These are phyloP conservation scores for Prenolepis imparis DNA, from an alignment of 2,888 invertebrate genomes.

Conservation along the genomic window DNA sequence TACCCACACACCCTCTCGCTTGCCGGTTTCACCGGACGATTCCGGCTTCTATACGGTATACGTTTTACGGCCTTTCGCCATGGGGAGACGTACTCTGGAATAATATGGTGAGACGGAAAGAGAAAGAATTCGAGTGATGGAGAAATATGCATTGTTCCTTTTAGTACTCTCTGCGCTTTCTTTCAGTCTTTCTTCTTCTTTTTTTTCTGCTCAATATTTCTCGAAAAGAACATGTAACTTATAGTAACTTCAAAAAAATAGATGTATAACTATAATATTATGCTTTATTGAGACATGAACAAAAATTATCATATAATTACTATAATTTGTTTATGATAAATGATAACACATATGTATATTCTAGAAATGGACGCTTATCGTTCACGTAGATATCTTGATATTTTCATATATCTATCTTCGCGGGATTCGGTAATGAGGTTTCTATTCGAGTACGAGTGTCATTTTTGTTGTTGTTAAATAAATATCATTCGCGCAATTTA, in stretches of 20 bases:
- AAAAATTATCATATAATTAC: not conserved
- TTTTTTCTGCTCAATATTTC: not conserved
- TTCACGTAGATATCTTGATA: not conserved
- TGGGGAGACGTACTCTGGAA: not conserved
- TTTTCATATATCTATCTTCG: no score
- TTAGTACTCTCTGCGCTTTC: not conserved
- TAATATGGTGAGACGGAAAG: not conserved
- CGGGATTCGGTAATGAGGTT: no score
- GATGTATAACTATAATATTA: not conserved
- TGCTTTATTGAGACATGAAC: not conserved
- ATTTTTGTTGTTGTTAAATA: no score
- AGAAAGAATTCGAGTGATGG: not conserved
- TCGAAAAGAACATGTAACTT: not conserved
- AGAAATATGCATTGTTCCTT: not conserved
- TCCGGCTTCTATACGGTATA: not conserved
- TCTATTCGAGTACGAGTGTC: no score
- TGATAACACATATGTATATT: not conserved
- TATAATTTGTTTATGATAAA: not conserved
- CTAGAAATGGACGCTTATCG: not conserved
- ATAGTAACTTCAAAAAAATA: no score
- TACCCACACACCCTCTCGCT: constrained; percentile 19
- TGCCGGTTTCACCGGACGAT: not conserved
- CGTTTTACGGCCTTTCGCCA: not conserved
- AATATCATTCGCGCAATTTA: no score
- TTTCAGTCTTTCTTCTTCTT: not conserved